Evolutionary conservation across 2,888 invertebrate species (phyloP).

Genomic region (Acrobasis repandana): DNA sequence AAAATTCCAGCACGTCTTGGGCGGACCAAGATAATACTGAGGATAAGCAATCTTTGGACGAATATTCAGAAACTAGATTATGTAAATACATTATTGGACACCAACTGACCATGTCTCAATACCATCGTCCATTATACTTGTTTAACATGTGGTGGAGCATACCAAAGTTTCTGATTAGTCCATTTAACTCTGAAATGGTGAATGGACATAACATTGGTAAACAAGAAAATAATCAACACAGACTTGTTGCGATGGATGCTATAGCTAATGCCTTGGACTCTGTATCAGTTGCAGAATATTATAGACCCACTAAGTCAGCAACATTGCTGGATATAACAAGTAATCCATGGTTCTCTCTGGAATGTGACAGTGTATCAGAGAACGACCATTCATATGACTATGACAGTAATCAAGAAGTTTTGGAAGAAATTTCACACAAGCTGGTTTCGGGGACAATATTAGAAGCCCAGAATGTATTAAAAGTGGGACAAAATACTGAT

Average conservation of each 20-base stretch:
- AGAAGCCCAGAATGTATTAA: conserved; percentile 43
- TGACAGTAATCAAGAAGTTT: conserved; percentile 44
- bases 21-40: conserved; percentile 49
- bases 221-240: conserved; percentile 34
- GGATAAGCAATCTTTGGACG: conserved; percentile 35
- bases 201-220: conserved; percentile 33
- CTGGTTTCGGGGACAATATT: conserved; percentile 46
- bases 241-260: conserved; percentile 42
- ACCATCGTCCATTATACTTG: conserved; percentile 40
- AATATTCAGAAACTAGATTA: conserved; percentile 33
- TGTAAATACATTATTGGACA: conserved; percentile 45
- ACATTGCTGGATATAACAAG: conserved; percentile 44
- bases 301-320: conserved; percentile 37
- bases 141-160: conserved; percentile 72
- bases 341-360: conserved; percentile 57
- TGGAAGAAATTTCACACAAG: conserved; percentile 52
- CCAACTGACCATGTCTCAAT: conserved; percentile 38
- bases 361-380: conserved; percentile 64
- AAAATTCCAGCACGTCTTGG: conserved; percentile 71
- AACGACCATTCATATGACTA: conserved; percentile 56
- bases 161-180: conserved; percentile 45
- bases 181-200: conserved; percentile 37
- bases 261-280: conserved; percentile 58
- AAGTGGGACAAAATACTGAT: conserved; percentile 40
- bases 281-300: conserved; percentile 67